Evolutionary conservation across 2,113 vertebrate genomes (phyloP).

Genomic region (Apeltes quadracus): DNA sequence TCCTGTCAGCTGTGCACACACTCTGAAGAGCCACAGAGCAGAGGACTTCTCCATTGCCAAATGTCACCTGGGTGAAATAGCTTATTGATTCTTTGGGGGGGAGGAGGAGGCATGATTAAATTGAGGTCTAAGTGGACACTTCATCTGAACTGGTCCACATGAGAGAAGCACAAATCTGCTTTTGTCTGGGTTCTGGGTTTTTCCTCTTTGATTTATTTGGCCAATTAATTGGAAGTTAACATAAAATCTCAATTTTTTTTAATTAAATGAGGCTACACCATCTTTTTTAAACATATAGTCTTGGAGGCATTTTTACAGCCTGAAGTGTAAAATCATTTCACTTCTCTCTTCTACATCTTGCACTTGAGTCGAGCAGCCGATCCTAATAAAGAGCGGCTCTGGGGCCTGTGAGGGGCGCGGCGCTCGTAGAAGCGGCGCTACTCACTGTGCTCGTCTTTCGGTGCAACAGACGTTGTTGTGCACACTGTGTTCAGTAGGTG

Average conservation of each 20-base stretch:
- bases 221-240: neutral
- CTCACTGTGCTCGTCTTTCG: neutral
- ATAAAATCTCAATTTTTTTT: no score
- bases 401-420: neutral
- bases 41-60: constrained; percentile 61
- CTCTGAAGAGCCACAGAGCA: constrained; percentile 60
- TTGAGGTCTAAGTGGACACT: constrained; percentile 69
- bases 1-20: constrained; percentile 79
- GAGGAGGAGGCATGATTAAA: constrained; percentile 67
- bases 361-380: neutral
- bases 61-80: constrained; percentile 71
- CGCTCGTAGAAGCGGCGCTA: neutral
- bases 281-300: neutral
- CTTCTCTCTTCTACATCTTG: neutral
- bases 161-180: constrained; percentile 23
- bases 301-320: neutral
- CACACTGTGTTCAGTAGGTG: constrained; percentile 68
- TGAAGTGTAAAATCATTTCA: neutral
- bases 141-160: constrained; percentile 67
- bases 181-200: constrained; percentile 9
- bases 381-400: neutral
- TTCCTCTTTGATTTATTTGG: constrained; percentile 19
- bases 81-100: constrained; percentile 72
- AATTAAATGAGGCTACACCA: neutral
- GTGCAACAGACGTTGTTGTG: constrained; percentile 68